These are phyloP conservation scores for Panagrolaimus sp. DNA, from an alignment of 1,140 invertebrate genomes.

Conservation along the genomic window DNA sequence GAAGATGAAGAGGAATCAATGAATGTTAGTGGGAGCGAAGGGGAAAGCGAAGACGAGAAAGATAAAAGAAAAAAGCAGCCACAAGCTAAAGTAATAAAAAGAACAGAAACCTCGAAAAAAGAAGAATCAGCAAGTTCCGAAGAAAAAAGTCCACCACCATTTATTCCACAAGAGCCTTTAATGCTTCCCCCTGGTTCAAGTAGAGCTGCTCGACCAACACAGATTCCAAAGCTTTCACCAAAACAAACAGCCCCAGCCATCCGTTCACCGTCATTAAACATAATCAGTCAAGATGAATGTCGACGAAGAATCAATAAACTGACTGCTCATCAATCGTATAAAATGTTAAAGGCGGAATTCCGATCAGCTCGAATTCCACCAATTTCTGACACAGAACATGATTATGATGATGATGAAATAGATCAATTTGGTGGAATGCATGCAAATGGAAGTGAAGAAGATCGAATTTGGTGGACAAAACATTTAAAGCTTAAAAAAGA, in stretches of 20 bases:
- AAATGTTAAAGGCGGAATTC: not conserved
- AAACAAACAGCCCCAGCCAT: not conserved
- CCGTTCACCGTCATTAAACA: not conserved
- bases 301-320: not conserved
- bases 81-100: not conserved
- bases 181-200: not conserved
- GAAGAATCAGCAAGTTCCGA: not conserved
- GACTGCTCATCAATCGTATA: not conserved
- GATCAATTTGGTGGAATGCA: not conserved
- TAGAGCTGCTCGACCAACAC: not conserved
- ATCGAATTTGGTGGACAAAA: not conserved
- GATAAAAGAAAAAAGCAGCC: not conserved
- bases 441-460: not conserved
- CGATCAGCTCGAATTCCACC: not conserved
- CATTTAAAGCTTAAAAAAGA: not conserved
- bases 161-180: not conserved
- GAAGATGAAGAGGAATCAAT: not conserved
- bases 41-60: not conserved
- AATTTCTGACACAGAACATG: constrained; percentile 1
- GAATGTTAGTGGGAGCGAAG: not conserved
- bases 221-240: not conserved
- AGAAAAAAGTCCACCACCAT: not conserved
- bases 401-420: not conserved
- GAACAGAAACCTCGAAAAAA: not conserved
- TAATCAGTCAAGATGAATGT: not conserved